A percentile compares a stretch with the other conserved stretches of the same genome.
phyloP scores from a whole-genome alignment of 2,888 invertebrate species.

The Pachymerium ferrugineum region DNA sequence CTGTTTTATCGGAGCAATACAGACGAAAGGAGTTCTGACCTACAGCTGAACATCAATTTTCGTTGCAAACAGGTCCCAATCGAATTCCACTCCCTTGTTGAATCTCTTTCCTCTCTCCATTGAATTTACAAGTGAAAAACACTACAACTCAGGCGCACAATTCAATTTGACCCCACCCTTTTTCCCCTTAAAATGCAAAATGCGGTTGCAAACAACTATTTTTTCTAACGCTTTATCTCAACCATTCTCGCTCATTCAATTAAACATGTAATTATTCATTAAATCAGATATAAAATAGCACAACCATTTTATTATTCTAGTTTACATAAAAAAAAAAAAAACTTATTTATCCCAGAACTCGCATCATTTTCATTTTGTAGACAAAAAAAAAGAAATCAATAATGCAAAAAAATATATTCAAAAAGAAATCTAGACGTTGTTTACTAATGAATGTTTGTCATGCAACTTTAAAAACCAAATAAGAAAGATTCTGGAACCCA shows the following conservation, averaged over 20 bases:
- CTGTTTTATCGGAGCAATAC: conserved; percentile 2
- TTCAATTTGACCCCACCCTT: conserved; percentile 2
- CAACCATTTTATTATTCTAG: no score
- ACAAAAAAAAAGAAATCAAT: no score
- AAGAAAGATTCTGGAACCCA: neutral
- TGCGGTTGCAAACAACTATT: neutral
- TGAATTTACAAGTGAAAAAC: conserved; percentile 2
- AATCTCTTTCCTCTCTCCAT: conserved; percentile 2
- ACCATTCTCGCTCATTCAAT: neutral
- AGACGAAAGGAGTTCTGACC: neutral
- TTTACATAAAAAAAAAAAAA: no score
- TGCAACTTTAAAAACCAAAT: neutral
- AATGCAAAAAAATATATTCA: neutral
- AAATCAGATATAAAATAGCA: no score
- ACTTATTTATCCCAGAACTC: no score
- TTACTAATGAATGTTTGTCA: no score
- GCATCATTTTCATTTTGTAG: no score
- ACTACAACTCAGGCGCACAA: neutral
- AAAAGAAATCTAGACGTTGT: no score
- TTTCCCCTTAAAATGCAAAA: neutral
- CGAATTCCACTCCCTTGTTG: conserved; percentile 2
- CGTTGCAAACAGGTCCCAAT: conserved; percentile 2
- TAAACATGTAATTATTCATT: neutral
- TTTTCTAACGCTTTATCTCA: neutral
- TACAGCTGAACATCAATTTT: neutral